Evolutionary conservation across 1,140 invertebrate species (phyloP), one percentile per base, ranked within the genome.

Genomic region (Gryon sp.): DNA sequence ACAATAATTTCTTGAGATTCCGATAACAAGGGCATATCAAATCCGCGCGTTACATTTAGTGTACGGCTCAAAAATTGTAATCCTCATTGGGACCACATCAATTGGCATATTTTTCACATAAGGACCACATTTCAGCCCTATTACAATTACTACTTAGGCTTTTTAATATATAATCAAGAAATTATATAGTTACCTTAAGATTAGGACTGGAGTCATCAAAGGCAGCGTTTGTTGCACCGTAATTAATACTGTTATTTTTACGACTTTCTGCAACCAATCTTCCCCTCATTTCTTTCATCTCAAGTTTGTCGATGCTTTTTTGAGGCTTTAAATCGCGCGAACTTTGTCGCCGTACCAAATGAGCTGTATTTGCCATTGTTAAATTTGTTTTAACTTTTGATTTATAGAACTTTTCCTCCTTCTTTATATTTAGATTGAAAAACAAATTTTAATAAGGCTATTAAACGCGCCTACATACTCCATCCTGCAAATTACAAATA

Each of bases 321-420:
- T 96, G 95, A 2, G 93, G 92, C 74, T 94, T 93, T 2, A 95
- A 88, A 83, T 96, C 95, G 36, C 95, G 90, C 19, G 95, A 96
- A 84, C 95, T 96, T 88, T 96, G 95, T 53, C 95, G 91, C 30
- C 95, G 91, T 69, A 96, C 93, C 78, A 97, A 90, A 88, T 97
- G 95, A 52, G 95, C 95, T 68, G 95, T 95, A 87, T 97, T 97
- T 75, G 95, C 94, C 95, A 97, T 97, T 84, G 59, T 72, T n/a
- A n/a, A n/a, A n/a, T n/a, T n/a, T n/a, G n/a, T n/a, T n/a, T n/a
- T n/a, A n/a, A n/a, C n/a, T n/a, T n/a, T n/a, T n/a, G 77, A 43
- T 32, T 66, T 41, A 19, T 46, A 12, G 30, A 40, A 18, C 32
- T 55, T 74, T 48, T 68, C 4, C 66, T 8, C 11, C 9, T 19